Conservation (phyloP, 2,888 invertebrate species). For the Lasioglossum malachurum region DNA sequence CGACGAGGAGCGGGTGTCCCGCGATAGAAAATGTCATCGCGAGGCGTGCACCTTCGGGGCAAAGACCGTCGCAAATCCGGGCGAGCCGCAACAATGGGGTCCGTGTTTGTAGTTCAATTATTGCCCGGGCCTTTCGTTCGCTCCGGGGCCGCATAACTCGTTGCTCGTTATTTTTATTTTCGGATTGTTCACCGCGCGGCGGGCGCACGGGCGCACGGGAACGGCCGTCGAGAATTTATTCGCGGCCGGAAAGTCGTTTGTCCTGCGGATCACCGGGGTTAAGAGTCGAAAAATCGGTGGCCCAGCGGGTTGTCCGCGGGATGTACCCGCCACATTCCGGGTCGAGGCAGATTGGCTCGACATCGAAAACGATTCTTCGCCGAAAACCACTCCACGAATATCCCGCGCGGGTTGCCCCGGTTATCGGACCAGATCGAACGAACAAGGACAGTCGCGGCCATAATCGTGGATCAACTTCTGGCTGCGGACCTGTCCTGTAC, state of each 20-base stretch:
- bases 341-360: conserved; percentile 65
- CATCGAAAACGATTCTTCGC: conserved; percentile 74
- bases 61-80: not conserved
- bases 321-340: conserved; percentile 57
- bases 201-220: not conserved
- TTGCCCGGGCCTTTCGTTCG: not conserved
- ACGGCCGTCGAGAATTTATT: conserved; percentile 37
- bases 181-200: conserved; percentile 31
- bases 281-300: conserved; percentile 70
- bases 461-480: conserved; percentile 81
- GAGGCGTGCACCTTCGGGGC: conserved; percentile 46
- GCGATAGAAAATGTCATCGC: conserved; percentile 71
- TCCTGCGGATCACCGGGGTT: conserved; percentile 57
- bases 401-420: conserved; percentile 65
- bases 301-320: conserved; percentile 63
- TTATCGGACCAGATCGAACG: conserved; percentile 76
- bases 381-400: conserved; percentile 70
- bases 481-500: conserved; percentile 70
- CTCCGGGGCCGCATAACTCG: conserved; percentile 13
- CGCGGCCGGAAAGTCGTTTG: conserved; percentile 45
- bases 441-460: conserved; percentile 77
- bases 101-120: conserved; percentile 36
- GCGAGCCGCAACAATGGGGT: not conserved
- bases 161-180: conserved; percentile 16
- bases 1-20: conserved; percentile 60